These are phyloP conservation scores for Aldabrachelys gigantea DNA, from an alignment of 2,113 vertebrate genomes.

Conservation along the genomic window DNA sequence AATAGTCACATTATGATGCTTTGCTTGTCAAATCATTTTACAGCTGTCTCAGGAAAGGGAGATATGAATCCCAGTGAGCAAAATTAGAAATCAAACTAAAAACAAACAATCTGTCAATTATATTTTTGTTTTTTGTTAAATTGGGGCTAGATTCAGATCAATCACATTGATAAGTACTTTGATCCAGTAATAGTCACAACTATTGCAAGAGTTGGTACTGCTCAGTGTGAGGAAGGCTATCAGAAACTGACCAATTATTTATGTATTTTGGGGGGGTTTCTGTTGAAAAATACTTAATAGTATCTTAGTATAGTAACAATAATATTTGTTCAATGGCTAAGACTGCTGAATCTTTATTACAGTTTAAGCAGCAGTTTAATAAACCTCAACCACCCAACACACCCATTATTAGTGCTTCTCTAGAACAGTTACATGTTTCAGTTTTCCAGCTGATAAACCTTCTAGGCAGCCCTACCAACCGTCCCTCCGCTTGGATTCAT, in stretches of 20 bases:
- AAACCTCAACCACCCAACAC: neutral
- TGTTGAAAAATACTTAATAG: neutral
- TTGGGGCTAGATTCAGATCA: neutral
- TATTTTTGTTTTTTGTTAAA: neutral
- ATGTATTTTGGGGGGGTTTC: rapidly evolving
- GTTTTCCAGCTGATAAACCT: neutral
- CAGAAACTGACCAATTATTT: neutral
- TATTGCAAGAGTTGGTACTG: rapidly evolving
- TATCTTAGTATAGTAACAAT: neutral
- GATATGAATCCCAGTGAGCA: neutral
- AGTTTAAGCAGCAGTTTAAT: neutral
- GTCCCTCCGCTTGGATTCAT: neutral
- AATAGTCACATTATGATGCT: neutral
- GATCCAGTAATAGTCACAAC: neutral
- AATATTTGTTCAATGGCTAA: neutral
- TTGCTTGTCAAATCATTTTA: neutral
- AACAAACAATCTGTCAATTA: neutral
- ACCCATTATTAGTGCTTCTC: rapidly evolving
- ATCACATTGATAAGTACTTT: neutral
- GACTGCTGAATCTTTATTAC: neutral
- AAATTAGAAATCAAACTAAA: neutral
- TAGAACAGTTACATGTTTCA: rapidly evolving
- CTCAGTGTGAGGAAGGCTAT: neutral
- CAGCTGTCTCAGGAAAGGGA: neutral
- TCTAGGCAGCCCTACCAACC: neutral